Conservation (phyloP, 2,888 invertebrate genomes). For the Cheilosia variabilis region DNA sequence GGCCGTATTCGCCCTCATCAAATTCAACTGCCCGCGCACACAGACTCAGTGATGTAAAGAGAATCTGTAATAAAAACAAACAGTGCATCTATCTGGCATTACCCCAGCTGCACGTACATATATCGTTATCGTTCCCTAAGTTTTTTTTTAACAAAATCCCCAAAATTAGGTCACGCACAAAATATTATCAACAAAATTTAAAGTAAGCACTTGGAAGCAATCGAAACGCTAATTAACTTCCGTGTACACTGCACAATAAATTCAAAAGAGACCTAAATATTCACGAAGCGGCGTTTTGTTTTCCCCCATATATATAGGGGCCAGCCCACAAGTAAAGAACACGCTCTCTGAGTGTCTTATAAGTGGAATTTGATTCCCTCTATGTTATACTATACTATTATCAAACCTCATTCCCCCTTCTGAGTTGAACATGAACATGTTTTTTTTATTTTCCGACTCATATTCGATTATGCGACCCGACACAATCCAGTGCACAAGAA, state of each 20-base stretch:
- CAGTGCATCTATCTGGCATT: neutral
- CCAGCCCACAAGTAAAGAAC: slow-evolving; percentile 1
- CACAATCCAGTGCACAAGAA: neutral
- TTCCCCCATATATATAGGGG: neutral
- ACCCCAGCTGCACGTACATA: neutral
- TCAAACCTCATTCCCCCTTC: neutral
- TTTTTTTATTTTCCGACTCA: neutral
- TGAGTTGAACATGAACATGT: neutral
- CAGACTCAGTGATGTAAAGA: too few species aligned
- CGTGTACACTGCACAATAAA: slow-evolving; percentile 20
- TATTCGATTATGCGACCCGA: slow-evolving; percentile 9
- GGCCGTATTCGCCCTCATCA: too few species aligned
- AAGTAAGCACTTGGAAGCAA: slow-evolving; percentile 43
- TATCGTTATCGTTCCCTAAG: neutral
- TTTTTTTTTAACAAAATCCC: neutral
- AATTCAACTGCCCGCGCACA: too few species aligned
- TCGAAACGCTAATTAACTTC: slow-evolving; percentile 64
- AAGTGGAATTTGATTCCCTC: slow-evolving; percentile 41
- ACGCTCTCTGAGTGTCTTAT: slow-evolving; percentile 8
- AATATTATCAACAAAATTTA: slow-evolving; percentile 28
- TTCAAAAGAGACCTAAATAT: neutral
- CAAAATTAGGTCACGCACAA: slow-evolving; percentile 48
- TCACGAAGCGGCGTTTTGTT: neutral
- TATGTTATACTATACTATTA: slow-evolving; percentile 10
- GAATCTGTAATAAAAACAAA: neutral